A percentile compares a stretch with the other conserved stretches of the same genome.
Evolutionary conservation across 2,113 vertebrate species (phyloP).

Genomic region (Colius striatus): DNA sequence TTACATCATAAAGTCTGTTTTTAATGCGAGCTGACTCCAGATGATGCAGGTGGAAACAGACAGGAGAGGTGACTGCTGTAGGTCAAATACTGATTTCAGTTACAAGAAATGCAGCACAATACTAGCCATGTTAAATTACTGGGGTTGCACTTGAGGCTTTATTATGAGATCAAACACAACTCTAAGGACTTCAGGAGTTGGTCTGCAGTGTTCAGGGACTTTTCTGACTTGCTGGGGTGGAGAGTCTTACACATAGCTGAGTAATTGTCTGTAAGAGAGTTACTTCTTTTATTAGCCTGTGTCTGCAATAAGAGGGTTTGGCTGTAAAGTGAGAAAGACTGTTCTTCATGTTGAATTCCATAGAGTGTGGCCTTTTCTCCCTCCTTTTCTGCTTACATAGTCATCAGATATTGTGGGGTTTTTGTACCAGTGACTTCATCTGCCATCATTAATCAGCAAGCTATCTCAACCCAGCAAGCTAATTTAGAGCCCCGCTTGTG

Average conservation of each 20-base stretch:
- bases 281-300: background rate
- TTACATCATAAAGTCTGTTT: background rate
- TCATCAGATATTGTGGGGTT: background rate
- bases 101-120: background rate
- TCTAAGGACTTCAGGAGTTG: background rate
- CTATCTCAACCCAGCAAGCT: slow-evolving; percentile 56
- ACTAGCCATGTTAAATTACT: background rate
- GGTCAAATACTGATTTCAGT: background rate
- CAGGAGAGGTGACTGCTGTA: background rate
- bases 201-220: background rate
- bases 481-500: slow-evolving; percentile 64
- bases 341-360: background rate
- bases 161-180: background rate
- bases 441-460: slow-evolving; percentile 64
- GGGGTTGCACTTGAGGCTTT: background rate
- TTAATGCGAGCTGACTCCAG: background rate
- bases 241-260: background rate
- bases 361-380: background rate
- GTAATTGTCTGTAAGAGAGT: background rate
- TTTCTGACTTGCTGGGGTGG: background rate
- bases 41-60: background rate
- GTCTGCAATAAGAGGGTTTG: background rate
- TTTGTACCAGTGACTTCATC: slow-evolving; percentile 28
- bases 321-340: background rate
- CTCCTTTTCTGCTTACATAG: background rate